Evolutionary conservation across 2,888 invertebrate species (phyloP), one percentile per base, ranked within the genome.

Genomic region (Lymantria dispar): DNA sequence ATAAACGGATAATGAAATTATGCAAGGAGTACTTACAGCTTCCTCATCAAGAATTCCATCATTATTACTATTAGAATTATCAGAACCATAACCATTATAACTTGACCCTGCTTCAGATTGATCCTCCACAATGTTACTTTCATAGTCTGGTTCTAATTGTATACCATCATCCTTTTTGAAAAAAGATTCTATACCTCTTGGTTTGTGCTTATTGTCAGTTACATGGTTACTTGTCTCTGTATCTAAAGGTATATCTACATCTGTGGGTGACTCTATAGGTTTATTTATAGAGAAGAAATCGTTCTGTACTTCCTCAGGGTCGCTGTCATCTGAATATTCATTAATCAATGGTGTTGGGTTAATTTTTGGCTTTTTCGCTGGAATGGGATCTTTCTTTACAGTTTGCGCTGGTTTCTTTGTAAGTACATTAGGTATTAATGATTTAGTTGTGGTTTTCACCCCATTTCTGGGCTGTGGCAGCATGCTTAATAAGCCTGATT

Each of bases 381-480:
- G 57, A 52, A 80, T 66, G 1, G 76, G 68, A 40, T 74, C 43
- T 22, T 22, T 22, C 10, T 8, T 33, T 33, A 10, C 33, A 43
- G 67, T 55, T 30, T 42, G 40, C 56, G 61, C 60, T 14, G 67
- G 60, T n/a, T 40, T 40, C 70, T 88, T 81, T 62, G 87, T 88
- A 0, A 91, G 75, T 14, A 92, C 73, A 64, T 91, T 78, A 45
- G 92, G 92, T 56, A 92, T 81, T 56, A 89, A 76, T 38, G 85
- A 83, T 59, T 82, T 87, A 43, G 80, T 72, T 53, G 78, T 81
- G 48, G 83, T 60, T 36, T 62, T 75, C 5, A 79, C 70, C 42
- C 76, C 80, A 69, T 89, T 87, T 81, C 92, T 94, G 11, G 96
- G 96, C 62, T 93, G 92, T 8, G 96, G 96, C 40, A 96, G 78